Conservation (phyloP, 2,888 invertebrate species). For the Galerucella nymphaeae region DNA sequence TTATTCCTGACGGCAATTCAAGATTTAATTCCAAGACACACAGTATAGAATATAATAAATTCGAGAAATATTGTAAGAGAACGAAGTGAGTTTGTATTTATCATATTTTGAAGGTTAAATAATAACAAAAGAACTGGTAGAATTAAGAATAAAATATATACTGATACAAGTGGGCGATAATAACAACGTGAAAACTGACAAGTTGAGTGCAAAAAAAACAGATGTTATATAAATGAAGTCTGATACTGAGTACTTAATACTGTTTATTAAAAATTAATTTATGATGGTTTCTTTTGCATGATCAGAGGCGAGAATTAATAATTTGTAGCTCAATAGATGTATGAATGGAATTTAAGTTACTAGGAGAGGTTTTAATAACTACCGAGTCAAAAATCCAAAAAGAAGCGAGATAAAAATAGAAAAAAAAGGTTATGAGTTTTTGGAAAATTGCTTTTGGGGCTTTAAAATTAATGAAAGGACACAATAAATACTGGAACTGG, state of each 20-base stretch:
- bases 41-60: neutral
- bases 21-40: too few species aligned
- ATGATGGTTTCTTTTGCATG: neutral
- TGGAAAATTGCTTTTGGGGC: too few species aligned
- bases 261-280: conserved; percentile 10
- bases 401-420: too few species aligned
- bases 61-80: neutral
- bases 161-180: conserved; percentile 17
- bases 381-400: too few species aligned
- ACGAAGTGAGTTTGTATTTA: neutral
- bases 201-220: conserved; percentile 7
- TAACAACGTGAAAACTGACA: neutral
- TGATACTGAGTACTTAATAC: neutral
- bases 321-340: neutral
- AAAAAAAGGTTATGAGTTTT: too few species aligned
- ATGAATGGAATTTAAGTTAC: too few species aligned
- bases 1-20: too few species aligned
- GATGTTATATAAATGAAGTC: conserved; percentile 6
- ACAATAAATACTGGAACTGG: too few species aligned
- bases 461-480: too few species aligned
- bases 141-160: conserved; percentile 6
- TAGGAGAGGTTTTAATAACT: too few species aligned
- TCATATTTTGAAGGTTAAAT: conserved; percentile 8
- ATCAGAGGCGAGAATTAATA: neutral
- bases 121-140: conserved; percentile 18